Conservation (phyloP, 2,113 vertebrate species). For the Lutjanus erythropterus region DNA sequence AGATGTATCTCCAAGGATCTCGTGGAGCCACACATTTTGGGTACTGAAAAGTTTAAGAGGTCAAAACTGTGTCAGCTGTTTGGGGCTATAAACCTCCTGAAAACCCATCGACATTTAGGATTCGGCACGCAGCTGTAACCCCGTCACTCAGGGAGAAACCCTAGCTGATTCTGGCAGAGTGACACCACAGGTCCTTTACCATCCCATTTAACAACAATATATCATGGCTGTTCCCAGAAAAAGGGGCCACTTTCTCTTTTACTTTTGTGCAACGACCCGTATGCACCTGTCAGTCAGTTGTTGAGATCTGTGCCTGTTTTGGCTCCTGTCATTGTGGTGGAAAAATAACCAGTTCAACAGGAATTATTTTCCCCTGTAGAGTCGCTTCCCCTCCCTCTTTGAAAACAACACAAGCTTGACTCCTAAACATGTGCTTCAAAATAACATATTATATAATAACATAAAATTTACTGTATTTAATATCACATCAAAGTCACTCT, state of each 20-base stretch:
- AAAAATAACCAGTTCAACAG: conserved; percentile 60
- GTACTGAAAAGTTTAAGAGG: not conserved
- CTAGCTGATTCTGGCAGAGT: not conserved
- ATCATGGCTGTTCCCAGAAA: not conserved
- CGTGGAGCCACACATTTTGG: not conserved
- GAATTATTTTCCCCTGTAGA: not conserved
- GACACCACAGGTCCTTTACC: not conserved
- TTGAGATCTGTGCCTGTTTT: conserved; percentile 6
- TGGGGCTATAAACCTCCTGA: not conserved
- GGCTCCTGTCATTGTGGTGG: conserved; percentile 8
- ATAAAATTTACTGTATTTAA: not conserved
- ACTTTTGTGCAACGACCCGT: not conserved
- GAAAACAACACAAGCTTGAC: not conserved
- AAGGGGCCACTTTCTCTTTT: conserved; percentile 16
- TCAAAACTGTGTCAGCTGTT: not conserved
- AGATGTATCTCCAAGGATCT: not conserved
- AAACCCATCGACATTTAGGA: not conserved
- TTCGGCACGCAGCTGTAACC: too few species aligned
- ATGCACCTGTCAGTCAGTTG: not conserved
- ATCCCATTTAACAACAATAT: not conserved
- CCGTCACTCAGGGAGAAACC: conserved; percentile 7
- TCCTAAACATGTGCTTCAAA: not conserved
- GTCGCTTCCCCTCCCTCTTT: not conserved
- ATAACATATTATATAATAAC: not conserved
- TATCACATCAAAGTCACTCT: not conserved